These are phyloP conservation scores for Calcarius ornatus DNA, from an alignment of 2,113 vertebrate species.

Conservation along the genomic window DNA sequence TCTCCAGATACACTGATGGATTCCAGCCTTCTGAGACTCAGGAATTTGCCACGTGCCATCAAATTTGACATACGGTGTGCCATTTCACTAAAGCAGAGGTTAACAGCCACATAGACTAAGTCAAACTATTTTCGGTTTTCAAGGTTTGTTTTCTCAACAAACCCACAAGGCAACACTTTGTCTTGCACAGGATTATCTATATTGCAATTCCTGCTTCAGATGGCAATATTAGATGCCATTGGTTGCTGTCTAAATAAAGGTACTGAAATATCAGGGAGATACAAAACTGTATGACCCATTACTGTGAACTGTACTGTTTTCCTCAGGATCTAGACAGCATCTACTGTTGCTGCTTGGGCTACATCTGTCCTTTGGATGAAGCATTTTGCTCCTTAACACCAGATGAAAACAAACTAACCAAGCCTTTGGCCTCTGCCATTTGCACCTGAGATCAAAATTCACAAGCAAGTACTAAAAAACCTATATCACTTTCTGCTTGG, in stretches of 20 bases:
- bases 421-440: neutral
- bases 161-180: neutral
- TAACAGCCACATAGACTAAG: rapidly evolving
- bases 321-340: neutral
- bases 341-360: neutral
- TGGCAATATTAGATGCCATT: neutral
- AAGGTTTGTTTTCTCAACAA: neutral
- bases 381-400: neutral
- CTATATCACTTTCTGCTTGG: neutral
- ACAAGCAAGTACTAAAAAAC: neutral
- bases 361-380: neutral
- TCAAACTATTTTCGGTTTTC: neutral
- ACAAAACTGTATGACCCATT: neutral
- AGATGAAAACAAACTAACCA: neutral
- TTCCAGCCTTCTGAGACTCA: neutral
- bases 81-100: neutral
- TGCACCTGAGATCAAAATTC: neutral
- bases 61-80: rapidly evolving
- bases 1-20: neutral
- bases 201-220: neutral
- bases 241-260: neutral
- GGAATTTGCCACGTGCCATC: neutral
- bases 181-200: neutral
- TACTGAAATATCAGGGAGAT: neutral
- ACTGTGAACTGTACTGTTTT: neutral